Evolutionary conservation across 1,140 invertebrate genomes (phyloP).

Genomic region (Pseudomyrmex sp.): DNA sequence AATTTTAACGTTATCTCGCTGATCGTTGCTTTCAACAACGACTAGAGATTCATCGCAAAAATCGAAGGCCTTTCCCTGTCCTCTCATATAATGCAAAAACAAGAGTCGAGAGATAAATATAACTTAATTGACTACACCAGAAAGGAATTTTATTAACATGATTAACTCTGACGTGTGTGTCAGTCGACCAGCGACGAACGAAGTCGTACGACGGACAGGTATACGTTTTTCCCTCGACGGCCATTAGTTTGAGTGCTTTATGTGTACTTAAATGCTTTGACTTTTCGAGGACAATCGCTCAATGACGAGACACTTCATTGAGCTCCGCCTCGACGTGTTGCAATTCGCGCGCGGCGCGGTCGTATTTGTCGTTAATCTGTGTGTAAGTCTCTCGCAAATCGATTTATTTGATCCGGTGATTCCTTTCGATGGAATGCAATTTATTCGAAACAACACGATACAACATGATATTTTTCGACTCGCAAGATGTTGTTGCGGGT

Average conservation of each 20-base stretch:
- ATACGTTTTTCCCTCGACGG: constrained; percentile 15
- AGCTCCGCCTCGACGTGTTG: constrained; percentile 8
- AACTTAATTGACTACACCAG: not conserved
- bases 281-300: constrained; percentile 49
- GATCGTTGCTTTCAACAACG: not conserved
- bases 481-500: not conserved
- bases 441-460: not conserved
- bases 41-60: not conserved
- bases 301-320: constrained; percentile 54
- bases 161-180: not conserved
- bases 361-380: constrained; percentile 54
- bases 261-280: constrained; percentile 64
- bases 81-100: no score
- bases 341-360: constrained; percentile 31
- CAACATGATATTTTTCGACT: constrained; percentile 5
- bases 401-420: not conserved
- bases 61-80: not conserved
- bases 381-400: constrained; percentile 20
- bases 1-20: constrained; percentile 17
- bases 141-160: not conserved
- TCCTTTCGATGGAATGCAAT: not conserved
- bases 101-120: not conserved
- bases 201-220: constrained; percentile 8
- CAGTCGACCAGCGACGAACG: constrained; percentile 17
- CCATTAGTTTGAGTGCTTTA: constrained; percentile 63